A percentile compares a stretch with the other conserved stretches of the same genome.
These are phyloP conservation scores for Saguinus midas DNA, from an alignment of 2,113 vertebrate genomes.

Conservation along the genomic window DNA sequence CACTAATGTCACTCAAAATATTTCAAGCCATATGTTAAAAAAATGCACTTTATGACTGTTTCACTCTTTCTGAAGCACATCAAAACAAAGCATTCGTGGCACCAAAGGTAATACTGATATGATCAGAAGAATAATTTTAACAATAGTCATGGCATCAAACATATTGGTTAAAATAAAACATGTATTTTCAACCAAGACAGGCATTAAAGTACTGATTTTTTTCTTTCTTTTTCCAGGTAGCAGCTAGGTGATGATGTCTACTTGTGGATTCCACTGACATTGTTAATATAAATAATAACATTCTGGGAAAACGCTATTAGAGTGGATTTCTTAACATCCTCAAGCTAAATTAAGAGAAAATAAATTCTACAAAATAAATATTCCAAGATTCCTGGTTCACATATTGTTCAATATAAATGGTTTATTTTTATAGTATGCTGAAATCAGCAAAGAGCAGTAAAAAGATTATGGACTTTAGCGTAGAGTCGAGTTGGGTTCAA, in stretches of 20 bases:
- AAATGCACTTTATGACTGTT: not conserved
- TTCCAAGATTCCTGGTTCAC: not conserved
- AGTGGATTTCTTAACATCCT: not conserved
- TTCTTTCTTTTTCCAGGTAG: not conserved
- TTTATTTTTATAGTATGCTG: not conserved
- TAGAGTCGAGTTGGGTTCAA: not conserved
- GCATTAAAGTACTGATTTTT: not conserved
- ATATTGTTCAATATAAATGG: not conserved
- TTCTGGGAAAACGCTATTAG: not conserved
- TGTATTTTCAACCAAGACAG: not conserved
- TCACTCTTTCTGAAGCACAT: slow-evolving; percentile 8
- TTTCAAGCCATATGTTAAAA: slow-evolving; percentile 4
- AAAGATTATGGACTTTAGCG: not conserved
- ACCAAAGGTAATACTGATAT: not conserved
- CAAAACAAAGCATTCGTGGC: not conserved
- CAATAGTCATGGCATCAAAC: not conserved
- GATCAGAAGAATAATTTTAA: slow-evolving; percentile 1
- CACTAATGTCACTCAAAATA: slow-evolving; percentile 44
- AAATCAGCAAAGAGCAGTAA: not conserved
- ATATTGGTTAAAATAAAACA: slow-evolving; percentile 19
- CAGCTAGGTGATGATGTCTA: not conserved
- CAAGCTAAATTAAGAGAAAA: not conserved
- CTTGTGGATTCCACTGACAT: not conserved
- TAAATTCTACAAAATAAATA: slow-evolving; percentile 11
- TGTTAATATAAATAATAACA: not conserved